Evolutionary conservation across 2,797 vertebrate species (phyloP).

Genomic region (Eremophila alpestris): DNA sequence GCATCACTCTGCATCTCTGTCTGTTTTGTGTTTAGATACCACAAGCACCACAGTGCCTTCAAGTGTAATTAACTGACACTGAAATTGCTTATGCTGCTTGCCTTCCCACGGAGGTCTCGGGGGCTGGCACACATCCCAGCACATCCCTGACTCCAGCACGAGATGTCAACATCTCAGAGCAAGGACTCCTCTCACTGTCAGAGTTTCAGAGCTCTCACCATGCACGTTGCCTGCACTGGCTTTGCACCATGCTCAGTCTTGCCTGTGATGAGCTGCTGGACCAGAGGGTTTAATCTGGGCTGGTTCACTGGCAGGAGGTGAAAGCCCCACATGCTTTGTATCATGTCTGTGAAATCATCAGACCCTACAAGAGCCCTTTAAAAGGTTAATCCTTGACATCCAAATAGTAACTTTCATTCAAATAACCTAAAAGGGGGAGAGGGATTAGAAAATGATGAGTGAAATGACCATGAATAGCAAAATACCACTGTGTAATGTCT

Average conservation of each 20-base stretch:
- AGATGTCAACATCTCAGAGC: background rate
- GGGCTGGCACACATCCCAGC: background rate
- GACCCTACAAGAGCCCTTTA: background rate
- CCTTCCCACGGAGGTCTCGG: background rate
- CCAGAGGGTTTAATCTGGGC: background rate
- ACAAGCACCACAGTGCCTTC: background rate
- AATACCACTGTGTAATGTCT: background rate
- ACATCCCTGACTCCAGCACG: background rate
- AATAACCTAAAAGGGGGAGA: background rate
- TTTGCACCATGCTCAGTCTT: fast-evolving
- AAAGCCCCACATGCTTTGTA: background rate
- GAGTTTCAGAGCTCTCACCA: background rate
- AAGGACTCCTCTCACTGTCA: background rate
- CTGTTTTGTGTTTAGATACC: background rate
- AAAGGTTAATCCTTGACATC: background rate
- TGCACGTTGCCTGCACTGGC: background rate
- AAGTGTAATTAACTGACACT: background rate
- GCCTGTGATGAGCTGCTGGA: background rate
- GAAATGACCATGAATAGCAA: background rate
- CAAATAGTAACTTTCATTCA: background rate
- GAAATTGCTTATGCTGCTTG: background rate
- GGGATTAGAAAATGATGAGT: background rate
- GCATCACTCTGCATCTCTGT: background rate
- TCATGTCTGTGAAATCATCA: background rate
- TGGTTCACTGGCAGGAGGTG: background rate